Percentiles rank a stretch among this genome's conserved stretches.
phyloP scores from a whole-genome alignment of 2,113 vertebrate species.

The Pygoscelis adeliae region DNA sequence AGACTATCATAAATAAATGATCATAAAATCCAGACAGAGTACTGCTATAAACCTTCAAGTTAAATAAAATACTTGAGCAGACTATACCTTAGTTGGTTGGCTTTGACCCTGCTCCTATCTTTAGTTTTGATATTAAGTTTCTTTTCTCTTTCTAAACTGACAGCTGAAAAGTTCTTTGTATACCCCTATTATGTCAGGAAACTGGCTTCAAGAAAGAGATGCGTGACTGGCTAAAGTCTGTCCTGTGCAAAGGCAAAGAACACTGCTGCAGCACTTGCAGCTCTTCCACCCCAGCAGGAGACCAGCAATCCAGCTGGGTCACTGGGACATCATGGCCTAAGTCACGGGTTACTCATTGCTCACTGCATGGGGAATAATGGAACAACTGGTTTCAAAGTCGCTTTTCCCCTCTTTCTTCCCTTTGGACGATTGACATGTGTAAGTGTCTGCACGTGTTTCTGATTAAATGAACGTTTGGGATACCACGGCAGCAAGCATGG shows the following conservation, averaged over 20 bases:
- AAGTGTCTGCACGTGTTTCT: not conserved
- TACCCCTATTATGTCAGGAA: slow-evolving; percentile 8
- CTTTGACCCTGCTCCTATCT: not conserved
- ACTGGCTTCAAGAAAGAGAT: not conserved
- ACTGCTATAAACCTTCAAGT: not conserved
- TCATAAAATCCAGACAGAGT: not conserved
- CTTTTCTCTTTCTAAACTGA: slow-evolving; percentile 8
- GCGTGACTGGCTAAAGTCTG: not conserved
- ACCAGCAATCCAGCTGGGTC: not conserved
- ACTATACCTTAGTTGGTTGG: not conserved
- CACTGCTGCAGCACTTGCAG: not conserved
- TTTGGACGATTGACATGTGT: rapidly evolving
- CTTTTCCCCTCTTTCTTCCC: not conserved
- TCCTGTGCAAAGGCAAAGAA: not conserved
- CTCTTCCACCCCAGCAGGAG: not conserved
- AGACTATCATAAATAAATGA: not conserved
- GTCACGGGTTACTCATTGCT: not conserved
- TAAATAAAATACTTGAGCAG: slow-evolving; percentile 44
- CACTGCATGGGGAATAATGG: not conserved
- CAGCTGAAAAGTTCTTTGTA: slow-evolving; percentile 25
- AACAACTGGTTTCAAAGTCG: not conserved
- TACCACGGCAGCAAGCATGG: not conserved
- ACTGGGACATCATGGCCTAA: not conserved
- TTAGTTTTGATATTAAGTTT: slow-evolving; percentile 26
- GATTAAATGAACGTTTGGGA: not conserved